Evolutionary conservation across 2,888 invertebrate species (phyloP).

Genomic region (Lampropteryx suffumata): DNA sequence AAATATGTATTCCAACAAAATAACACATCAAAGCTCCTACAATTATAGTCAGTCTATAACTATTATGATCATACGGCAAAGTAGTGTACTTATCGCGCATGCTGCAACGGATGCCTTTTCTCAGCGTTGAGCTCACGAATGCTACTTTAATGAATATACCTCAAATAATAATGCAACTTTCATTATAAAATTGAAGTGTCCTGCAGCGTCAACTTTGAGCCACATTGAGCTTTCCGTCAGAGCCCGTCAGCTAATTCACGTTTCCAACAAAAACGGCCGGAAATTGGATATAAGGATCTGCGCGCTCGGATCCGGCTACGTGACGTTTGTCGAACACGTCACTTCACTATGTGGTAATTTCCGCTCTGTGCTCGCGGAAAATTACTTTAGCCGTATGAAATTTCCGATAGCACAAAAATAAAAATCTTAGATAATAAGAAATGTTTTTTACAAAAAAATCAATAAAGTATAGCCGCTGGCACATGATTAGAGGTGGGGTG

Average conservation of each 20-base stretch:
- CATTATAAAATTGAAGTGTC: not conserved
- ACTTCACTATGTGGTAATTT: constrained; percentile 82
- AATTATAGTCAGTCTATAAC: no score
- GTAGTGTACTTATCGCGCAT: no score
- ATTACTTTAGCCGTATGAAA: constrained; percentile 81
- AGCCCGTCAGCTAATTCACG: constrained; percentile 80
- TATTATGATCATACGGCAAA: no score
- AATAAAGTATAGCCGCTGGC: constrained; percentile 19
- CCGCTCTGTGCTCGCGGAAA: constrained; percentile 78
- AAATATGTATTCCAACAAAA: no score
- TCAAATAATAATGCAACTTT: no score
- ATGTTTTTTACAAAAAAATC: constrained; percentile 37
- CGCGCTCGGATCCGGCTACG: constrained; percentile 78
- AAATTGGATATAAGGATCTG: constrained; percentile 83
- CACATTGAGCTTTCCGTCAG: constrained; percentile 72
- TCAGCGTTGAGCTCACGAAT: no score
- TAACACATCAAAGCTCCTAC: no score
- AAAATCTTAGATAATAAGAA: constrained; percentile 53
- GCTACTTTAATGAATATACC: no score
- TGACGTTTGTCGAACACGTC: constrained; percentile 83
- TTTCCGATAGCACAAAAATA: constrained; percentile 75
- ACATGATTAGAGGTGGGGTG: constrained; percentile 20
- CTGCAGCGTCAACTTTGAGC: constrained; percentile 61
- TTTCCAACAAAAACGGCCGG: constrained; percentile 80
- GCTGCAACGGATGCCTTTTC: no score